A percentile compares a stretch with the other conserved stretches of the same genome.
These are phyloP conservation scores for Unio delphinus DNA, from an alignment of 2,888 invertebrate genomes.

Conservation along the genomic window DNA sequence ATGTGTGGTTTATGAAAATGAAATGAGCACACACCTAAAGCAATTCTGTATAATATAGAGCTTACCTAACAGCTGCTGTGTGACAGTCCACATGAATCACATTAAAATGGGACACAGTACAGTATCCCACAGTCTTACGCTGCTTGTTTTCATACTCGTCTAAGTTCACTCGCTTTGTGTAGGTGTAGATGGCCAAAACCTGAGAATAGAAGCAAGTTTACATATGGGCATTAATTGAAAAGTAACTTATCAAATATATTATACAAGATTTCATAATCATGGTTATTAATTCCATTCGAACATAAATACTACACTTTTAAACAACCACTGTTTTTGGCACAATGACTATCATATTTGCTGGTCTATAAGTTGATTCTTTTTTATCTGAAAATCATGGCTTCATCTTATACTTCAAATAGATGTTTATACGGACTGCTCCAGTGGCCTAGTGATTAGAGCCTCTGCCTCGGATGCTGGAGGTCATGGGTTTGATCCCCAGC, in stretches of 20 bases:
- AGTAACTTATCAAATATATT: background rate
- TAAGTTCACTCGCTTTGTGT: conserved; percentile 93
- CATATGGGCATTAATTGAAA: background rate
- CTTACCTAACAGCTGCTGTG: conserved; percentile 90
- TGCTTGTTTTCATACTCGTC: conserved; percentile 93
- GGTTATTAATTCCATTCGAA: no score
- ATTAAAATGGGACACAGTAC: conserved; percentile 98
- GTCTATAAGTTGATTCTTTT: no score
- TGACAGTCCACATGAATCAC: conserved; percentile 99
- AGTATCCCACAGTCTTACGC: conserved; percentile 85
- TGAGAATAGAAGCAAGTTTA: conserved; percentile 73
- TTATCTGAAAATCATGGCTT: no score
- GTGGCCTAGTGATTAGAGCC: no score
- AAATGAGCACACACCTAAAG: background rate
- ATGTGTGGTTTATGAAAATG: background rate
- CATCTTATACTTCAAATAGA: no score
- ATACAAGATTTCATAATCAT: no score
- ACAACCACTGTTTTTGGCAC: no score
- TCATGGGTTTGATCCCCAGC: no score
- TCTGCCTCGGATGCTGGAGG: no score
- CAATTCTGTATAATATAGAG: background rate
- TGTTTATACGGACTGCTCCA: no score
- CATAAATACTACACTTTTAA: no score
- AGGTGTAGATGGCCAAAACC: conserved; percentile 96
- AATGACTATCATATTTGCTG: no score